Percentiles rank a stretch among this genome's conserved stretches.
These are phyloP conservation scores for Amphimallon solstitiale DNA, from an alignment of 2,888 invertebrate genomes.

Conservation along the genomic window DNA sequence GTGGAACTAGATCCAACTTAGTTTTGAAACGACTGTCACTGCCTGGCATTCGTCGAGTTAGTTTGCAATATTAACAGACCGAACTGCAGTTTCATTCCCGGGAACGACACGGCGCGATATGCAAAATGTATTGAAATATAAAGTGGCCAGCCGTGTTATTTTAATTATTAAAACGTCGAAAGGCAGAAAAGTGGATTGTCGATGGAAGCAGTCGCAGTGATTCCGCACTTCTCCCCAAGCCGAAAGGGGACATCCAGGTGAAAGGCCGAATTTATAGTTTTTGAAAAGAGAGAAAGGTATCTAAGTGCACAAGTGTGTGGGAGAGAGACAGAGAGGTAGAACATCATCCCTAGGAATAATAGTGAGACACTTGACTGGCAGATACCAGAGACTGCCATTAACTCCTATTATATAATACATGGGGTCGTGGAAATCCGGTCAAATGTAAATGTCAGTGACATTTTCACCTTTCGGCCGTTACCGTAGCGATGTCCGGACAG, in stretches of 20 bases:
- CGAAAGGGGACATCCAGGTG: background rate
- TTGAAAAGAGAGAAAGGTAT: background rate
- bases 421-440: slow-evolving; percentile 49
- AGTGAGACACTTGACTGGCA: slow-evolving; percentile 57
- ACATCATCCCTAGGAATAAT: background rate
- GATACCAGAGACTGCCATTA: slow-evolving; percentile 60
- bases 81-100: slow-evolving; percentile 8
- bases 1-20: too few species aligned
- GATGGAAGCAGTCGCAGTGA: background rate
- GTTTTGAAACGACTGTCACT: too few species aligned
- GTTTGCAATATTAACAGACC: slow-evolving; percentile 28
- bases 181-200: background rate
- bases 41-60: too few species aligned
- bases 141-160: slow-evolving; percentile 35
- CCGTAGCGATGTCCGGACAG: slow-evolving; percentile 48
- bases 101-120: background rate
- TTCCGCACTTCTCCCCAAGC: too few species aligned
- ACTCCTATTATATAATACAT: slow-evolving; percentile 58
- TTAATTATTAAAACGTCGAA: slow-evolving; percentile 36
- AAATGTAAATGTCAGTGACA: slow-evolving; percentile 55
- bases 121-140: slow-evolving; percentile 36
- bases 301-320: too few species aligned
- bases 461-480: slow-evolving; percentile 26
- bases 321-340: too few species aligned
- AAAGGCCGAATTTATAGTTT: slow-evolving; percentile 16